Base-by-base conservation (phyloP, 1,140 invertebrate genomes). In the Drosophila burlai region DNA sequence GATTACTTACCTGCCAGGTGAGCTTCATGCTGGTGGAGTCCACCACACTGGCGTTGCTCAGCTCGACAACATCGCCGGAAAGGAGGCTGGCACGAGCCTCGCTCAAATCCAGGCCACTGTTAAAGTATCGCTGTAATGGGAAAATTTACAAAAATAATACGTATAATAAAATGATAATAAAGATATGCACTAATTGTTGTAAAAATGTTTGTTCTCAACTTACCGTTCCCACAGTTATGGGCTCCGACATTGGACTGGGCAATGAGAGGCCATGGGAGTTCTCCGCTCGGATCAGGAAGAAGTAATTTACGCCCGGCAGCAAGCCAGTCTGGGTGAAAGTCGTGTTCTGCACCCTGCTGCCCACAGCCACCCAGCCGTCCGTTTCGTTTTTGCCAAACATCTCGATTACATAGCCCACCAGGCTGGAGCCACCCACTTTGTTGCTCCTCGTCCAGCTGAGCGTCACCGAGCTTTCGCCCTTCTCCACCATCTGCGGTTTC, bases 231-330 rank as follows among this genome's bases (percentile, higher is more conserved):
- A 93, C 92, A 9, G 90, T 60, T 40, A 96, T 94, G 26, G 95
- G 94, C 74, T 96, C 95, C n/a, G 96, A 96, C 52, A 96, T 91
- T 16, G 94, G 94, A 76, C 96, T 96, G 2, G 96, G 96, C 45
- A 95, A 94, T 0, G 96, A 96, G 3, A 96, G 68, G 2, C 98
- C 97, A 91, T 98, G 96, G 1, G 96, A 96, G 93, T 98, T 99
- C 93, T 97, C 96, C 0, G 97, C 97, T 62, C 96, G 93, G 3
- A 98, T 95, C 18, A 98, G 93, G 92, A 99, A 99, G 76, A 97
- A 95, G 89, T 98, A 99, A 4, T 96, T 95, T 6, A 96, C 95
- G 26, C 96, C 96, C 34, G 96, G 95, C 58, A 95, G 94, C 16
- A 98, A 93, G 64, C 96, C 95, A 76, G 94, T 94, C 40, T 95